Evolutionary conservation across 2,113 vertebrate species (phyloP).

Genomic region (Xiphias gladius): DNA sequence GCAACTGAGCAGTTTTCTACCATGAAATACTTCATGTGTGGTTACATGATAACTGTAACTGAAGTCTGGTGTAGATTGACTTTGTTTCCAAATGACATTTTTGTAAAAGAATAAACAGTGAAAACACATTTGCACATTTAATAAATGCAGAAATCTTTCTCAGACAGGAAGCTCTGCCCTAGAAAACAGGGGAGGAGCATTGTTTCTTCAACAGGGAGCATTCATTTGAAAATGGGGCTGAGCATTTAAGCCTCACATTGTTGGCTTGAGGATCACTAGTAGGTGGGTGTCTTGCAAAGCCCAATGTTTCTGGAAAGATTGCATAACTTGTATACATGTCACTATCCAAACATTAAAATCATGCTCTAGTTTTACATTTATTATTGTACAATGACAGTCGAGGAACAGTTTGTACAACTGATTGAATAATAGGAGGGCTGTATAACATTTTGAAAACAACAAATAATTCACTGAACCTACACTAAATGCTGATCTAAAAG

Average conservation of each 20-base stretch:
- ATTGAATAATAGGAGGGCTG: background rate
- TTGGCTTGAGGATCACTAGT: constrained; percentile 34
- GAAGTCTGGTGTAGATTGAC: background rate
- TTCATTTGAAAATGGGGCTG: constrained; percentile 49
- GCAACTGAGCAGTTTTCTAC: background rate
- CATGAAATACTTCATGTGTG: background rate
- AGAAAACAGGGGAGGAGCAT: constrained; percentile 53
- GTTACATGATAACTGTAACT: constrained; percentile 14
- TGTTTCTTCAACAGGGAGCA: constrained; percentile 18
- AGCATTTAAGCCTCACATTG: constrained; percentile 29
- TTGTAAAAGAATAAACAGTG: background rate
- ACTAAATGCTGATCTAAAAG: background rate
- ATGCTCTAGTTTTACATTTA: background rate
- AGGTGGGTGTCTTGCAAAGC: constrained; percentile 15
- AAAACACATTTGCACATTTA: background rate
- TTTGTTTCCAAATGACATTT: background rate
- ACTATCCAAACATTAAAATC: background rate
- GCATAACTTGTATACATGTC: background rate
- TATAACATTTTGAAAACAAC: background rate
- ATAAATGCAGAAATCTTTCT: constrained; percentile 16
- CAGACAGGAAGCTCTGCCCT: constrained; percentile 27
- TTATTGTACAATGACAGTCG: background rate
- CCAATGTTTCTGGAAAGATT: background rate
- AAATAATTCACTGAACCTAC: background rate
- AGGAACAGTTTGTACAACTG: background rate